Conservation (phyloP, 2,797 vertebrate species). For the Miichthys miiuy region DNA sequence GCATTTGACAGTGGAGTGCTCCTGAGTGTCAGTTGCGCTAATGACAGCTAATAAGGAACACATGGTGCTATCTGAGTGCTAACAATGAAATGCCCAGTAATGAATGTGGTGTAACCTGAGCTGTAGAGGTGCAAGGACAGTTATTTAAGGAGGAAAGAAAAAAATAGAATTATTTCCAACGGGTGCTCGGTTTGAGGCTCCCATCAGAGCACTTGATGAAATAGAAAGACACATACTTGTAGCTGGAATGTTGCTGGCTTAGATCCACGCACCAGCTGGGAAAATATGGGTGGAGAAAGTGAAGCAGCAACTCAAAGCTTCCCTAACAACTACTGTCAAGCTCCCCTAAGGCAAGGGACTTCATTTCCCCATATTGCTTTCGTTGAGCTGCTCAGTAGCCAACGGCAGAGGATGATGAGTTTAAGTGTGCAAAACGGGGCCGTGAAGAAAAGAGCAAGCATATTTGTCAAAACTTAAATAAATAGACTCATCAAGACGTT, state of each 20-base stretch:
- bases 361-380: conserved; percentile 56
- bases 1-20: conserved; percentile 18
- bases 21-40: conserved; percentile 23
- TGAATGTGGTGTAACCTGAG: conserved; percentile 12
- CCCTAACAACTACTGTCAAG: conserved; percentile 61
- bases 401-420: conserved; percentile 58
- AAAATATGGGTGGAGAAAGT: conserved; percentile 48
- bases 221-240: conserved; percentile 54
- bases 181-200: conserved; percentile 20
- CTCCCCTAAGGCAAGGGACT: conserved; percentile 47
- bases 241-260: conserved; percentile 53
- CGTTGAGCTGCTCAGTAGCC: conserved; percentile 44
- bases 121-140: neutral
- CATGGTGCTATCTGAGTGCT: conserved; percentile 30
- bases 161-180: conserved; percentile 4
- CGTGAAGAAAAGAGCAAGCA: conserved; percentile 33
- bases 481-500: conserved; percentile 29
- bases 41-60: conserved; percentile 40
- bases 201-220: conserved; percentile 47
- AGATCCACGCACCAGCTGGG: conserved; percentile 51
- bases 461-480: conserved; percentile 31
- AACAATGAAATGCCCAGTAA: conserved; percentile 34
- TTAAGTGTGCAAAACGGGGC: conserved; percentile 42
- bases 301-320: conserved; percentile 62
- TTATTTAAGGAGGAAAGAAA: conserved; percentile 15